A percentile compares a stretch with the other conserved stretches of the same genome.
Conservation (phyloP, 2,888 invertebrate genomes). For the Metalampra italica region DNA sequence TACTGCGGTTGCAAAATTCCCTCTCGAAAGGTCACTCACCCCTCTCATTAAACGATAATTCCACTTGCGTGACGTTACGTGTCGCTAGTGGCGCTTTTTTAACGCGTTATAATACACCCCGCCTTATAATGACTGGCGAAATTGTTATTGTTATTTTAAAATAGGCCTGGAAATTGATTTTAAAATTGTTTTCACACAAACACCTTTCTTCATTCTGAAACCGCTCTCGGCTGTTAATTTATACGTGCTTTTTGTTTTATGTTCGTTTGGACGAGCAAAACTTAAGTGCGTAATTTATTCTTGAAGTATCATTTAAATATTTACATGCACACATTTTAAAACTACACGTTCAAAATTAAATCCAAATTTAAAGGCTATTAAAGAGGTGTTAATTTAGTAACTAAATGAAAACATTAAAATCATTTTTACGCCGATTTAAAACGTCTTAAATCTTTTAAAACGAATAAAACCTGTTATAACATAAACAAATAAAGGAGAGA, state of each 20-base stretch:
- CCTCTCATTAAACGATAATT: conserved; percentile 48
- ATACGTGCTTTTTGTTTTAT: not conserved
- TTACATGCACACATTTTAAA: not conserved
- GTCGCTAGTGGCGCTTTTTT: conserved; percentile 3
- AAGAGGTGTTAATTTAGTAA: not conserved
- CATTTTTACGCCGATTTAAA: conserved; percentile 2
- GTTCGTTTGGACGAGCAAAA: no score
- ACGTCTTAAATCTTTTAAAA: conserved; percentile 1
- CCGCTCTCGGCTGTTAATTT: not conserved
- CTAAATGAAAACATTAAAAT: not conserved
- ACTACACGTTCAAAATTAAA: not conserved
- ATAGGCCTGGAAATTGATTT: conserved; percentile 1
- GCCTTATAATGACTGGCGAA: not conserved
- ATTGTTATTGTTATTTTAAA: not conserved
- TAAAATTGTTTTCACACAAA: not conserved
- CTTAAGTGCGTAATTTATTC: no score
- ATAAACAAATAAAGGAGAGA: conserved; percentile 17
- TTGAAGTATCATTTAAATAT: no score
- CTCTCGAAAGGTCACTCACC: conserved; percentile 45
- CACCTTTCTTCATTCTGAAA: not conserved
- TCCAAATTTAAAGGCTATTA: not conserved
- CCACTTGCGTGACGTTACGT: conserved; percentile 7
- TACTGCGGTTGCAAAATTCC: conserved; percentile 54
- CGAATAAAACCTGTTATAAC: conserved; percentile 3
- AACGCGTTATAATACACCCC: not conserved